Evolutionary conservation across 2,797 vertebrate genomes (phyloP), one percentile per base, ranked within the genome.

Genomic region (Lithobates pipiens): DNA sequence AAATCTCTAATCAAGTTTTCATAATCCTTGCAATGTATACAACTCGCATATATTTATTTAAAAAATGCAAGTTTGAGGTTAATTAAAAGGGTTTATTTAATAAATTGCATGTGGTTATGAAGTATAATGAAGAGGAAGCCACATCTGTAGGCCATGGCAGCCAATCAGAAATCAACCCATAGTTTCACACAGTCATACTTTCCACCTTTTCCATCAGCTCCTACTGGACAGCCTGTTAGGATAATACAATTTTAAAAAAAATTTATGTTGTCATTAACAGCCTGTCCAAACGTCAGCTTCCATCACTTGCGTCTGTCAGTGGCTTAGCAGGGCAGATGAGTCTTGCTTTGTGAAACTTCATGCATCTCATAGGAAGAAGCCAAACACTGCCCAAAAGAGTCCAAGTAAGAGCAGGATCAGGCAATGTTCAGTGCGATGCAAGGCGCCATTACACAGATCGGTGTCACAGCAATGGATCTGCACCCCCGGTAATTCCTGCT

Each of bases 401-500:
- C 91, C 71, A n/a, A 90, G 27, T 63, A 6, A 32, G 67, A 34
- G 0, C 0, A 72, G 0, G 0, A 67, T 0, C 10, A 86, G 3
- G 27, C 27, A 16, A 67, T 16, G 0, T 3, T 75, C 82, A 87
- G 57, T 0, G 74, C 21, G 5, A 76, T 72, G 7, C 61, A 91
- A 88, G 91, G 94, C 80, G 25, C 89, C 71, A 88, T 96, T 95
- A 92, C 96, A 96, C 32, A 97, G 95, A 82, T 96, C 96, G 0
- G 94, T 92, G 90, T 93, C 93, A 0, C 96, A 96, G 92, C 95
- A 95, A 91, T 95, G 94, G 91, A 96, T 96, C 74, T 94, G 92
- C 83, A 95, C 95, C 32, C 97, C 97, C 0, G 97, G 97, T 85
- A 98, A 94, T 90, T 97, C 96, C 84, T 96, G 96, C 89, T 98